Conservation (phyloP, 2,797 vertebrate species). For the Columba guinea region DNA sequence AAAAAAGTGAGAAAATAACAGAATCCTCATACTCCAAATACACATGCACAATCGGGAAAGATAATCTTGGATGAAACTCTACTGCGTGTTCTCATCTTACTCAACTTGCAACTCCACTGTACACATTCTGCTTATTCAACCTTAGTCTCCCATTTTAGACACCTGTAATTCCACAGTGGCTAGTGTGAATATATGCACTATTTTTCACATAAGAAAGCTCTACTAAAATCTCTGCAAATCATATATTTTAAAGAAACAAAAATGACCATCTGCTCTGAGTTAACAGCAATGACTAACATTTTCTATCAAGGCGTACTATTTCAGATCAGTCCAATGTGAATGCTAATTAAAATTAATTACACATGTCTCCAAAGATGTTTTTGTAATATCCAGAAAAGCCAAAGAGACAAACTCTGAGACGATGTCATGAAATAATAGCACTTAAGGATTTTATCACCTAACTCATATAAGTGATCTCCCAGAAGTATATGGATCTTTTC, state of each 20-base stretch:
- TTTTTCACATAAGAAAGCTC: neutral
- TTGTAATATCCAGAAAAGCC: neutral
- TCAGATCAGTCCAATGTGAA: constrained; percentile 50
- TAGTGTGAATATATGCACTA: neutral
- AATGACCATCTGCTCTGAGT: constrained; percentile 70
- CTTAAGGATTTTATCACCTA: neutral
- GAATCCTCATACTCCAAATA: neutral
- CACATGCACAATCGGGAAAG: neutral
- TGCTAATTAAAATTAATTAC: constrained; percentile 75
- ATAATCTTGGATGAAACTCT: neutral
- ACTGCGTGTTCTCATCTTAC: neutral
- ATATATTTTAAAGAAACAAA: constrained; percentile 63
- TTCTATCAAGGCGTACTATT: constrained; percentile 61
- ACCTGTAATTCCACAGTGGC: constrained; percentile 18
- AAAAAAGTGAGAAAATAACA: neutral
- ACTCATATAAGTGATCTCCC: neutral
- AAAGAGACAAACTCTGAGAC: neutral
- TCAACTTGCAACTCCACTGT: neutral
- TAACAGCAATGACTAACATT: constrained; percentile 70
- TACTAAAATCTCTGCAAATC: constrained; percentile 47
- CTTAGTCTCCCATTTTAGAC: neutral
- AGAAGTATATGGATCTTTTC: neutral
- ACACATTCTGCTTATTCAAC: neutral
- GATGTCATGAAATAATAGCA: neutral
- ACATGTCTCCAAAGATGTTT: constrained; percentile 22